These are phyloP conservation scores for Drosophila triauraria DNA, from an alignment of 1,140 invertebrate species.

Conservation along the genomic window DNA sequence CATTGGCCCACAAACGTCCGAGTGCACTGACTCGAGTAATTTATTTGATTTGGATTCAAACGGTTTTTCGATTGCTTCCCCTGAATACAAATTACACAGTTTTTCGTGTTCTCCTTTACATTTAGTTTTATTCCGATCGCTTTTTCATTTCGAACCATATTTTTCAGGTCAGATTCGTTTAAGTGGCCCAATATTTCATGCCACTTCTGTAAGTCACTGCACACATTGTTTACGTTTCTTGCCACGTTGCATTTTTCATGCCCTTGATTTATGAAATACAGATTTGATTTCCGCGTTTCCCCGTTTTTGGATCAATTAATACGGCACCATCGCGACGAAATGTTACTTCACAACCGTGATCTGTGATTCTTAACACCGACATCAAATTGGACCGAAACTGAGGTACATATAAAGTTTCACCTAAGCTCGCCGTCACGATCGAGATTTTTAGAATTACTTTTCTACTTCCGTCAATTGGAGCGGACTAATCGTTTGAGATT, in stretches of 20 bases:
- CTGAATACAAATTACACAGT: conserved; percentile 32
- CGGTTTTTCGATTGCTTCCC: conserved; percentile 7
- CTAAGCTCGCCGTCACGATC: background rate
- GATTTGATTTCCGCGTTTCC: too few species aligned
- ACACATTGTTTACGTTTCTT: too few species aligned
- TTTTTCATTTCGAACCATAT: conserved; percentile 11
- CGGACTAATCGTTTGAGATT: background rate
- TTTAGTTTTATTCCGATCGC: conserved; percentile 3
- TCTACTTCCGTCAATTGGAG: background rate
- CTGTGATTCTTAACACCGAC: conserved; percentile 1
- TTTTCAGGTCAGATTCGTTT: background rate
- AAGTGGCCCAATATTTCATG: background rate
- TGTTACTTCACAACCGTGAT: conserved; percentile 4
- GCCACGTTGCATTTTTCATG: too few species aligned
- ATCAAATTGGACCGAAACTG: background rate
- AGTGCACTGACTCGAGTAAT: conserved; percentile 37
- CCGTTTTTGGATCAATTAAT: too few species aligned
- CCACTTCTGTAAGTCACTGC: too few species aligned
- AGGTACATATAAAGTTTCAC: background rate
- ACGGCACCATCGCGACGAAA: too few species aligned
- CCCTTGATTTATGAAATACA: too few species aligned
- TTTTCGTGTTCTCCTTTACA: conserved; percentile 1
- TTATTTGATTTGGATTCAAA: conserved; percentile 14
- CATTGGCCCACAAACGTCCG: background rate
- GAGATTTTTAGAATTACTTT: background rate